Percentiles rank a stretch among this genome's conserved stretches.
phyloP scores from a whole-genome alignment of 2,797 vertebrate species.

The Euphonia xanthogaster region DNA sequence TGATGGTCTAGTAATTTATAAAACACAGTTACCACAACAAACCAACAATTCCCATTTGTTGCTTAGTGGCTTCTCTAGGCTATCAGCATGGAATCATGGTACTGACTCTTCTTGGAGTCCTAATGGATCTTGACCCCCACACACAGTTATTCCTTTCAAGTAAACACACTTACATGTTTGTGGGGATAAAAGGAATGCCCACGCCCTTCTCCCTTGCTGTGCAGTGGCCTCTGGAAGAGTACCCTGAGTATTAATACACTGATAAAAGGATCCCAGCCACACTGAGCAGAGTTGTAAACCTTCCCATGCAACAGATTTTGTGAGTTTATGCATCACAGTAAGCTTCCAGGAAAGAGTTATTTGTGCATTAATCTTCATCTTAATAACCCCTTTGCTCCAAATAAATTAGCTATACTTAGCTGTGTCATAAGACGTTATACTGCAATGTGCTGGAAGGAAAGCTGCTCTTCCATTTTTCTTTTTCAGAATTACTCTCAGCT shows the following conservation, averaged over 20 bases:
- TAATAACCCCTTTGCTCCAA: slow-evolving; percentile 25
- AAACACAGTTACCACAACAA: not conserved
- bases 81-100: not conserved
- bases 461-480: not conserved
- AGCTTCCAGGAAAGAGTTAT: slow-evolving; percentile 50
- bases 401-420: slow-evolving; percentile 54
- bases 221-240: not conserved
- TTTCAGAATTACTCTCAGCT: not conserved
- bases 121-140: not conserved
- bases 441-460: not conserved
- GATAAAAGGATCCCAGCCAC: not conserved
- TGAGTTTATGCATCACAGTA: slow-evolving; percentile 15
- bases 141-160: not conserved
- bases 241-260: not conserved
- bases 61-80: not conserved
- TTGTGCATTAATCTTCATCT: slow-evolving; percentile 40
- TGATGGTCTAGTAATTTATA: not conserved
- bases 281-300: not conserved
- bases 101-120: not conserved
- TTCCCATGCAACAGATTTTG: slow-evolving; percentile 8
- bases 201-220: not conserved
- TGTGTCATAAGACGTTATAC: slow-evolving; percentile 18
- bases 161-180: not conserved
- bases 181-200: not conserved
- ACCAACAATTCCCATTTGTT: not conserved